phyloP scores from a whole-genome alignment of 2,113 vertebrate genomes.

The Corythaixoides concolor region DNA sequence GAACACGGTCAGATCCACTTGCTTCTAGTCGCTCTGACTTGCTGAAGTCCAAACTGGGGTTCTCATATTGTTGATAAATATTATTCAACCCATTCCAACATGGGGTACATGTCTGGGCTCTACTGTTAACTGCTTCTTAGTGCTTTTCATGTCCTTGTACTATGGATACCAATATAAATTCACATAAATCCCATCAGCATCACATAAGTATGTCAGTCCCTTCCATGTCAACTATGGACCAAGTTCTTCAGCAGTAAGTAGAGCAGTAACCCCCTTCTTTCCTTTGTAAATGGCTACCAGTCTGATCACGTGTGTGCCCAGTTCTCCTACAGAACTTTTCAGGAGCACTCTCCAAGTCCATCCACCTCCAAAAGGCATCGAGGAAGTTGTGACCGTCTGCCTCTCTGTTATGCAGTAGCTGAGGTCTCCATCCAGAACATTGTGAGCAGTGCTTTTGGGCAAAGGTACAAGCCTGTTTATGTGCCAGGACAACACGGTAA shows the following conservation, averaged over 20 bases:
- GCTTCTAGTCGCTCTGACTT: not conserved
- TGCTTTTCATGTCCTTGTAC: not conserved
- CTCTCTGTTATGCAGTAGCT: not conserved
- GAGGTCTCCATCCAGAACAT: slow-evolving; percentile 16
- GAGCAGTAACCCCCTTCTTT: not conserved
- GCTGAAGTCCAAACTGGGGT: no score
- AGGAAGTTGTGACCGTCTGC: not conserved
- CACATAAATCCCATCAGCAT: not conserved
- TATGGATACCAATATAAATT: not conserved
- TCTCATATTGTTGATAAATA: not conserved
- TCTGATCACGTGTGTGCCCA: not conserved
- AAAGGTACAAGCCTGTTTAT: slow-evolving; percentile 12
- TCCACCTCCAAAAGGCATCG: not conserved
- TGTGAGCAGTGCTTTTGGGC: not conserved
- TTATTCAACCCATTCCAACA: not conserved
- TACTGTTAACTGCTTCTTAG: not conserved
- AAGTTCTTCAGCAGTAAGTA: not conserved
- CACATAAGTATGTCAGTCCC: not conserved
- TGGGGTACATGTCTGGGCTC: not conserved
- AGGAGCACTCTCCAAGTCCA: not conserved
- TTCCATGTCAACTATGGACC: not conserved
- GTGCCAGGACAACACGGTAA: not conserved
- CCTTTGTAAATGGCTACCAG: not conserved
- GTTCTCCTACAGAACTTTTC: not conserved
- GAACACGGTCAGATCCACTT: not conserved